A percentile compares a stretch with the other conserved stretches of the same genome.
phyloP scores from a whole-genome alignment of 2,797 vertebrate species.

The Pipistrellus pipistrellus region DNA sequence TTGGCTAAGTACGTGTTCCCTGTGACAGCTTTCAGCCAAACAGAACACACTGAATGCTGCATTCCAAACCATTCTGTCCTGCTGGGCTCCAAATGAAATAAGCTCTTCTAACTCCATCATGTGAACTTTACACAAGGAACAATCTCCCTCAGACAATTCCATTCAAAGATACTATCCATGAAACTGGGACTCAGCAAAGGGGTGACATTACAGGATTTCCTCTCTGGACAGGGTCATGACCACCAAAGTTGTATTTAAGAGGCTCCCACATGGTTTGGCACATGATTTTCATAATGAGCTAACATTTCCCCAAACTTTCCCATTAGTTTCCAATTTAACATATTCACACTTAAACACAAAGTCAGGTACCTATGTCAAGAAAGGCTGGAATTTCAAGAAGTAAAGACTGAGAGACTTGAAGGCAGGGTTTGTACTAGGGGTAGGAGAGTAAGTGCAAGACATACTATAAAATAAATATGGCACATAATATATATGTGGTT shows the following conservation, averaged over 20 bases:
- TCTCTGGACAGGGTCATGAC: conserved; percentile 89
- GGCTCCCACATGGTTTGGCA: conserved; percentile 84
- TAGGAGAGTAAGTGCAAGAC: conserved; percentile 53
- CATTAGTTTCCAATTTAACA: conserved; percentile 74
- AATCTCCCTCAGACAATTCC: conserved; percentile 95
- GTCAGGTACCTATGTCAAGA: conserved; percentile 53
- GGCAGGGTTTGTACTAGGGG: not conserved
- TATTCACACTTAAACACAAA: conserved; percentile 71
- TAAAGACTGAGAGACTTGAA: conserved; percentile 65
- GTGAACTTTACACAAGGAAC: conserved; percentile 97
- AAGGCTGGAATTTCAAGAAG: conserved; percentile 67
- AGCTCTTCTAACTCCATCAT: conserved; percentile 98
- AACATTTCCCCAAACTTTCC: conserved; percentile 73
- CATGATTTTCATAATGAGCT: conserved; percentile 88
- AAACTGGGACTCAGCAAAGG: conserved; percentile 89
- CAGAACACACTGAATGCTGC: conserved; percentile 96
- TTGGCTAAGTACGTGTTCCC: conserved; percentile 99
- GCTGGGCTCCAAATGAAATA: conserved; percentile 96
- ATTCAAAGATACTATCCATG: conserved; percentile 95
- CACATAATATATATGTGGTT: not conserved
- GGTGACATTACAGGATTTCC: conserved; percentile 90
- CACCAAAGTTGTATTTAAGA: conserved; percentile 89
- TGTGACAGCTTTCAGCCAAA: conserved; percentile 99
- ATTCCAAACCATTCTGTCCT: conserved; percentile 98
- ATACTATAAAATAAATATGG: conserved; percentile 30